Base-by-base conservation (phyloP, 2,797 vertebrate species). In the Esox lucius region DNA sequence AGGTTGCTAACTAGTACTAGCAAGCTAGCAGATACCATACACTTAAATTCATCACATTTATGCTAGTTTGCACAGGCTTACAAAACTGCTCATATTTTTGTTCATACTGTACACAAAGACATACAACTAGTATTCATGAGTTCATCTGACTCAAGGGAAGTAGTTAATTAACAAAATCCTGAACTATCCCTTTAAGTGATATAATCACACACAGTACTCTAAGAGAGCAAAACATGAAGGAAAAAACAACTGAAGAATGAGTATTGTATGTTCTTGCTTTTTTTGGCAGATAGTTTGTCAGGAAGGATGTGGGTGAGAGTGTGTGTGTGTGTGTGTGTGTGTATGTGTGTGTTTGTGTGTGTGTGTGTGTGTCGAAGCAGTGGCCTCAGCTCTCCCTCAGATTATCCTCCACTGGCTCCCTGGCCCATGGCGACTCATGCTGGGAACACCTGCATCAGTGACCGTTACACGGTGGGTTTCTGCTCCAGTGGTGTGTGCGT, bases 371-470 rank as follows among this genome's bases (percentile, higher is more conserved):
- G 28, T 3, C 28, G 28, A 31, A 79, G 75, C 35, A 62, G 79
- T 80, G 84, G 72, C 15, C 82, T 82, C 78, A 71, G 70, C 83
- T 85, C 78, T 75, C 61, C 15, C 74, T 85, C 80, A 82, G 83
- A 86, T 86, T 89, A 91, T 87, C 85, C 80, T 76, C 85, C 83
- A 81, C 82, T 69, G 39, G 72, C 80, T 82, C 85, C 81, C 78
- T 81, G 79, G 77, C 85, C 81, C 82, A 70, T 75, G 73, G 78
- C 71, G 17, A 80, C 77, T 86, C 77, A 86, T 68, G 81, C 82
- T 78, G 77, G 75, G 85, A 82, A 81, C 88, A 93, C 87, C 89
- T 92, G 87, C 87, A 91, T 85, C 81, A 84, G 85, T 35, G 22
- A 82, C 82, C 84, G 84, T 86, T 86, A 86, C 84, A 80, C 85